Evolutionary conservation across 1,140 invertebrate species (phyloP).

Genomic region (Dryas iulia): DNA sequence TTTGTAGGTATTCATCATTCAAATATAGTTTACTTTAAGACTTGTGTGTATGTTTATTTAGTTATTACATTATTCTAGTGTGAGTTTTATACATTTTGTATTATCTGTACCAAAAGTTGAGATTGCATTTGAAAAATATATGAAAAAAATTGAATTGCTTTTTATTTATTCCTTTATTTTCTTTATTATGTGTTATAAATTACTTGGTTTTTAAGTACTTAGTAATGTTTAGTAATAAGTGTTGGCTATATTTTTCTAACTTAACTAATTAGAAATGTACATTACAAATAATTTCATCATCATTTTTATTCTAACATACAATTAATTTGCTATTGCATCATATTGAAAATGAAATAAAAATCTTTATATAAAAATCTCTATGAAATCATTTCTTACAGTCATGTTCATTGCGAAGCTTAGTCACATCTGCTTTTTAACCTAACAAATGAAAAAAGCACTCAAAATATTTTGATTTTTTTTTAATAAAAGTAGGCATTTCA

Average conservation of each 20-base stretch:
- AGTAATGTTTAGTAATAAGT: not conserved
- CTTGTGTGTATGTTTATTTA: conserved; percentile 56
- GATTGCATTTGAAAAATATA: conserved; percentile 78
- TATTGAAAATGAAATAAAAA: too few species aligned
- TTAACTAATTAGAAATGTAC: too few species aligned
- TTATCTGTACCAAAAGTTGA: conserved; percentile 75
- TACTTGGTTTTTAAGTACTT: not conserved
- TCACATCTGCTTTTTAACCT: too few species aligned
- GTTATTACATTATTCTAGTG: conserved; percentile 55
- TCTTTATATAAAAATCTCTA: too few species aligned
- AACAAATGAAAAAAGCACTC: too few species aligned
- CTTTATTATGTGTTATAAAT: not conserved
- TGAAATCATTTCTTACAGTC: too few species aligned
- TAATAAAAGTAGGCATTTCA: too few species aligned
- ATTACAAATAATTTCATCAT: too few species aligned
- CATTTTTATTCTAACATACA: too few species aligned
- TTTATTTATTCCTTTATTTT: conserved; percentile 47
- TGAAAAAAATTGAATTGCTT: conserved; percentile 56
- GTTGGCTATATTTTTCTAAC: not conserved
- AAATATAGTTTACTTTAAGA: conserved; percentile 45
- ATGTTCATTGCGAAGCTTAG: too few species aligned
- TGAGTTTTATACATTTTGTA: conserved; percentile 78
- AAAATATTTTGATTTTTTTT: too few species aligned
- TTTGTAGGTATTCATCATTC: conserved; percentile 15
- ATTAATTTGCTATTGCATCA: too few species aligned